Percentiles rank a stretch among this genome's conserved stretches.
These are phyloP conservation scores for Anorthoa munda DNA, from an alignment of 2,888 invertebrate species.

Conservation along the genomic window DNA sequence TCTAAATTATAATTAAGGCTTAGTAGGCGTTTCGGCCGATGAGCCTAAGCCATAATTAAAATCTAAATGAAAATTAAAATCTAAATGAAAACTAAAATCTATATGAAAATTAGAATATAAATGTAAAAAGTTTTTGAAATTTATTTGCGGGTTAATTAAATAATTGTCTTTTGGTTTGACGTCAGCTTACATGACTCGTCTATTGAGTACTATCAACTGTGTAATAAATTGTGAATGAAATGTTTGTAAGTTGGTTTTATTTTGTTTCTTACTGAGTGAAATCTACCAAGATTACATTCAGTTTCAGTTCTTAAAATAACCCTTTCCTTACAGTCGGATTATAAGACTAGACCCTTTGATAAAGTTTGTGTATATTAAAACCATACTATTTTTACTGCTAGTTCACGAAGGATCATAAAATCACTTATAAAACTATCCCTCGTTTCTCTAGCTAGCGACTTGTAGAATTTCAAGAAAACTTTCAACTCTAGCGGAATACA, in stretches of 20 bases:
- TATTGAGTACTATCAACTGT: too few relatives aligned
- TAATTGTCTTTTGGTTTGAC: background rate
- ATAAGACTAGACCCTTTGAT: background rate
- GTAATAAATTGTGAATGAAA: too few relatives aligned
- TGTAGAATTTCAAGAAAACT: slow-evolving; percentile 39
- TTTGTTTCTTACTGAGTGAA: too few relatives aligned
- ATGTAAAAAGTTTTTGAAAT: background rate
- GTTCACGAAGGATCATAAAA: background rate
- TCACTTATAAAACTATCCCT: background rate
- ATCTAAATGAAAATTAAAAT: too few relatives aligned
- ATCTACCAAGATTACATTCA: background rate
- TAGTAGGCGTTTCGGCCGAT: too few relatives aligned
- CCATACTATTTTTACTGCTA: background rate
- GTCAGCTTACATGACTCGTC: too few relatives aligned
- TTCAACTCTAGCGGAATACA: slow-evolving; percentile 22
- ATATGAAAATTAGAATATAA: background rate
- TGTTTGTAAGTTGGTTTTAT: too few relatives aligned
- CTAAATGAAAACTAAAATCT: too few relatives aligned
- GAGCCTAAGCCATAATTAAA: too few relatives aligned
- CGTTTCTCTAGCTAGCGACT: background rate
- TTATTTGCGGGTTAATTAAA: background rate
- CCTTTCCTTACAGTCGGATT: too few relatives aligned
- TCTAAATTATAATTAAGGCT: too few relatives aligned
- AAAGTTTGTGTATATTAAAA: background rate
- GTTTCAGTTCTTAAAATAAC: background rate